Percentiles rank a stretch among this genome's conserved stretches.
phyloP scores from a whole-genome alignment of 2,113 vertebrate species.

The Haliaeetus leucogaster region DNA sequence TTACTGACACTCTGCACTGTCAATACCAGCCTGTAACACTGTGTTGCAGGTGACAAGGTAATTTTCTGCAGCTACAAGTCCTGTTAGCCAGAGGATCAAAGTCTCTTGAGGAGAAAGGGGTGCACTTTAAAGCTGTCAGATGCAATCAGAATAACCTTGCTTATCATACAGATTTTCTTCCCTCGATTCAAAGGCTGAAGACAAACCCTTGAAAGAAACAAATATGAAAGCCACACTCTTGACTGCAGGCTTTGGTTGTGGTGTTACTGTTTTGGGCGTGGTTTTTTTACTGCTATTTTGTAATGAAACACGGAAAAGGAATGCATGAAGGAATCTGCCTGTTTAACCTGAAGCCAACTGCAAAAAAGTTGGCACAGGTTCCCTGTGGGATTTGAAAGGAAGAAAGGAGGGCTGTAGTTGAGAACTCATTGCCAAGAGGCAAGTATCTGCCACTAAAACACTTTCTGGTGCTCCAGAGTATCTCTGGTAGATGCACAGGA shows the following conservation, averaged over 20 bases:
- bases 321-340: neutral
- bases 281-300: neutral
- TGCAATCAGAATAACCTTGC: conserved; percentile 61
- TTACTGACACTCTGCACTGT: conserved; percentile 47
- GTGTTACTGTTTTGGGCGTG: neutral
- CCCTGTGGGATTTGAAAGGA: neutral
- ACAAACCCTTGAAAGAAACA: neutral
- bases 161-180: neutral
- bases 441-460: neutral
- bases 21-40: conserved; percentile 40
- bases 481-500: neutral
- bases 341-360: neutral
- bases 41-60: conserved; percentile 50
- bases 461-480: accelerated
- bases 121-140: conserved; percentile 73
- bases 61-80: conserved; percentile 20
- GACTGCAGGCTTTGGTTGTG: neutral
- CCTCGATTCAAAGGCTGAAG: neutral
- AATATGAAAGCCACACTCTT: neutral
- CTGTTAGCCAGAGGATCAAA: conserved; percentile 40
- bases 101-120: conserved; percentile 42
- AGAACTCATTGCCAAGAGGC: neutral
- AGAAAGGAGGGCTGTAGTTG: neutral
- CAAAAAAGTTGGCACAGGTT: neutral
- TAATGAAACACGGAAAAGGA: neutral